A percentile compares a stretch with the other conserved stretches of the same genome.
These are phyloP conservation scores for Pocillopora grandis DNA, from an alignment of 92 coral and sea anemone genomes.

Conservation along the genomic window DNA sequence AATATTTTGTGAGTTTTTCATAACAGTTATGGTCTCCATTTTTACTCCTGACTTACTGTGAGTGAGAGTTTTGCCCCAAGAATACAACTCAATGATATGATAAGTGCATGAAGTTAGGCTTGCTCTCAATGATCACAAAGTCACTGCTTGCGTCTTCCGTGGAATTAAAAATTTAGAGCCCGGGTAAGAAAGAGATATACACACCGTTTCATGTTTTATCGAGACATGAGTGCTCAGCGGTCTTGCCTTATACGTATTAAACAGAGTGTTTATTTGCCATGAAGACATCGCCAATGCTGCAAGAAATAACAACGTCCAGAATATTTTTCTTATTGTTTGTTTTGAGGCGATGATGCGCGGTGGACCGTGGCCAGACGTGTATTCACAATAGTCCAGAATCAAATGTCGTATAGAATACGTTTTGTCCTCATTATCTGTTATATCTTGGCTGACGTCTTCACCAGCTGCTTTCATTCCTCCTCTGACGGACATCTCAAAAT, in stretches of 20 bases:
- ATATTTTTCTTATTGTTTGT: slow-evolving; percentile 29
- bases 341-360: slow-evolving; percentile 56
- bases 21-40: too few species aligned
- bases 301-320: slow-evolving; percentile 48
- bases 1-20: too few species aligned
- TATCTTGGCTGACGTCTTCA: neutral
- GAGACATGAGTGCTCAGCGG: slow-evolving; percentile 61
- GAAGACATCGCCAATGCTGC: slow-evolving; percentile 52
- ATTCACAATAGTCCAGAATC: slow-evolving; percentile 44
- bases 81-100: too few species aligned
- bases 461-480: slow-evolving; percentile 1
- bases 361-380: slow-evolving; percentile 74
- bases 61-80: too few species aligned
- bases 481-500: neutral
- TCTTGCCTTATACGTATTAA: slow-evolving; percentile 33
- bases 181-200: neutral
- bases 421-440: slow-evolving; percentile 17
- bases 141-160: too few species aligned
- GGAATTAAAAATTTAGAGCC: too few species aligned
- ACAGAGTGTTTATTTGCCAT: slow-evolving; percentile 41
- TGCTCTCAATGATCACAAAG: too few species aligned
- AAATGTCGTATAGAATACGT: slow-evolving; percentile 36
- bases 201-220: slow-evolving; percentile 66
- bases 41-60: too few species aligned
- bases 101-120: too few species aligned